Conservation (phyloP, 2,888 invertebrate species). For the Andricus quercusramuli region DNA sequence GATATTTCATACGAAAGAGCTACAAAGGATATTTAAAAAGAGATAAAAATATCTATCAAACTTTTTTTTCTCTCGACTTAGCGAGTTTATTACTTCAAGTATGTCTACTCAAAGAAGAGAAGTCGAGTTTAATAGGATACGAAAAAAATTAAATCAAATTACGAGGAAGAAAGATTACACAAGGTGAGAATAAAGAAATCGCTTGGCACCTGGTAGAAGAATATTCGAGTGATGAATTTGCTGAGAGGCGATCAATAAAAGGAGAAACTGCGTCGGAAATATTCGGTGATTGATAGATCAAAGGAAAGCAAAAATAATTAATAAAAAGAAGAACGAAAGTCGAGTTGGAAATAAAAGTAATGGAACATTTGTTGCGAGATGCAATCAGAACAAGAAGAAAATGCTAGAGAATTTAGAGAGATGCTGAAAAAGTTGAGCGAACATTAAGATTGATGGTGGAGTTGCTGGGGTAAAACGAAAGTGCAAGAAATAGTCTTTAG, state of each 20-base stretch:
- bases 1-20: not conserved
- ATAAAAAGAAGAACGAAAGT: not conserved
- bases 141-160: not conserved
- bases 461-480: not conserved
- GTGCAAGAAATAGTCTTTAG: not conserved
- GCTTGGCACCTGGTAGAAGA: too few species aligned
- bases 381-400: slow-evolving; percentile 1
- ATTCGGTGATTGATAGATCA: not conserved
- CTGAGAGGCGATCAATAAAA: too few species aligned
- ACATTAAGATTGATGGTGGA: not conserved
- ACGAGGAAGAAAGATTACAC: too few species aligned
- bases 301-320: not conserved
- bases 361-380: not conserved
- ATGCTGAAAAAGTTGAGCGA: not conserved
- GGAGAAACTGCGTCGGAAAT: not conserved
- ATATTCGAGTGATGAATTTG: too few species aligned
- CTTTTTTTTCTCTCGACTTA: not conserved
- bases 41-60: not conserved
- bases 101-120: not conserved
- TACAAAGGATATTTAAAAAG: not conserved
- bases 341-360: not conserved
- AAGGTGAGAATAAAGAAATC: too few species aligned
- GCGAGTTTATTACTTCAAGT: not conserved
- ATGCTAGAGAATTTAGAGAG: not conserved
- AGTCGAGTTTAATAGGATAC: not conserved